Base-by-base conservation (phyloP, 2,888 invertebrate genomes). In the Hartigia nigra region DNA sequence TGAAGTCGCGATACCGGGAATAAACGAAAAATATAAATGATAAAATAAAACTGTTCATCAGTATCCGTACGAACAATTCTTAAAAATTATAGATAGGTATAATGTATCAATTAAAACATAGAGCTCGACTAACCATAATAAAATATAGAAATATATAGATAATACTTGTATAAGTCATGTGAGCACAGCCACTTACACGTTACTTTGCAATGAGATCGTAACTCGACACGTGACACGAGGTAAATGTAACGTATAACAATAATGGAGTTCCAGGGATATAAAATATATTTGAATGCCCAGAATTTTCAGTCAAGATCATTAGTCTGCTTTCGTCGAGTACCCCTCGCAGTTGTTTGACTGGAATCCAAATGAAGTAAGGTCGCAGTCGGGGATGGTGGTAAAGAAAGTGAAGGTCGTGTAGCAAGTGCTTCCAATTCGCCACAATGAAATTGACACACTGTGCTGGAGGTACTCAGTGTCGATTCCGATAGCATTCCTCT, bases 381-480 rank as follows among this genome's bases (percentile, higher is more conserved):
- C 12, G 85, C 82, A 36, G 84, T 79, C 70, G 87, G 86, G 14
- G 90, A 89, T 2, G 85, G 87, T 1, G 86, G 85, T 77, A 83
- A 81, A 37, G 82, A 86, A 35, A 83, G 82, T 23, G 81, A 80
- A 55, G 85, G 82, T 75, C 85, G 84, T 75, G 84, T 85, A 31
- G 87, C 85, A 36, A 91, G 86, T 70, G 87, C 87, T 77, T 92
- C 92, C 72, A 91, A 80, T 82, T 92, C 92, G 75, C 88, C 88
- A 76, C 88, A 89, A 81, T 91, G 90, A 78, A 91, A 87, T 79
- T 91, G 91, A 83, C 90, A 91, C 77, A 88, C 88, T 12, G 91
- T 90, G 79, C 89, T 91, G 5, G 91, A 91, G 14, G 91, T 91
- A 78, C 90, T 91, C 70, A 91, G 79, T 0, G 91, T 91, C 35